phyloP scores from a whole-genome alignment of 2,888 invertebrate species.

The Encarsia formosa region DNA sequence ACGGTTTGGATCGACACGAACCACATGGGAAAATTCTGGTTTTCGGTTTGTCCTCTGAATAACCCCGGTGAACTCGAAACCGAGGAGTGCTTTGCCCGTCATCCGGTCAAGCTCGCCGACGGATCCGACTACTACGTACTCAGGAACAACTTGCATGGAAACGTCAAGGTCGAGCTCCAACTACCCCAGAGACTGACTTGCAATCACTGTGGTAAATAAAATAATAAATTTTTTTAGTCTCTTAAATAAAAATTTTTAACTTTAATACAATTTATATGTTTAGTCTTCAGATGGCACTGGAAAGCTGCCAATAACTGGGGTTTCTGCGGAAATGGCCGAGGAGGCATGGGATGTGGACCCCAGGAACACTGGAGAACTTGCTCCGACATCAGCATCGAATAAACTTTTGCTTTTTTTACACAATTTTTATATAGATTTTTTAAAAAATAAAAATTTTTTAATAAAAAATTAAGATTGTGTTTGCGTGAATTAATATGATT shows the following conservation, averaged over 20 bases:
- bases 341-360: slow-evolving; percentile 52
- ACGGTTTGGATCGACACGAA: slow-evolving; percentile 51
- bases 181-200: slow-evolving; percentile 55
- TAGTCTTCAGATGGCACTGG: slow-evolving; percentile 58
- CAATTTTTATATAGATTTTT: no score
- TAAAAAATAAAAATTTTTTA: no score
- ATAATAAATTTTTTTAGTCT: no score
- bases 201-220: slow-evolving; percentile 55
- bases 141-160: slow-evolving; percentile 26
- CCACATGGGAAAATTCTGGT: slow-evolving; percentile 54
- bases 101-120: slow-evolving; percentile 46
- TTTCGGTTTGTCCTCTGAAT: slow-evolving; percentile 54
- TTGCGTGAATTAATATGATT: no score
- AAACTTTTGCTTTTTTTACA: no score
- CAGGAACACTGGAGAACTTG: slow-evolving; percentile 56
- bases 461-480: no score
- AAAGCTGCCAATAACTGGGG: slow-evolving; percentile 55
- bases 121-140: slow-evolving; percentile 40
- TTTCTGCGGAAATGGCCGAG: slow-evolving; percentile 39
- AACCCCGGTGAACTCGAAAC: slow-evolving; percentile 48
- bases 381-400: no score
- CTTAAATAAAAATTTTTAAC: no score
- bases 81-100: slow-evolving; percentile 54
- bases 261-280: no score
- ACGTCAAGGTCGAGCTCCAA: slow-evolving; percentile 36